Percentiles rank a stretch among this genome's conserved stretches.
phyloP scores from a whole-genome alignment of 2,113 vertebrate species.

The Ascaphus truei region DNA sequence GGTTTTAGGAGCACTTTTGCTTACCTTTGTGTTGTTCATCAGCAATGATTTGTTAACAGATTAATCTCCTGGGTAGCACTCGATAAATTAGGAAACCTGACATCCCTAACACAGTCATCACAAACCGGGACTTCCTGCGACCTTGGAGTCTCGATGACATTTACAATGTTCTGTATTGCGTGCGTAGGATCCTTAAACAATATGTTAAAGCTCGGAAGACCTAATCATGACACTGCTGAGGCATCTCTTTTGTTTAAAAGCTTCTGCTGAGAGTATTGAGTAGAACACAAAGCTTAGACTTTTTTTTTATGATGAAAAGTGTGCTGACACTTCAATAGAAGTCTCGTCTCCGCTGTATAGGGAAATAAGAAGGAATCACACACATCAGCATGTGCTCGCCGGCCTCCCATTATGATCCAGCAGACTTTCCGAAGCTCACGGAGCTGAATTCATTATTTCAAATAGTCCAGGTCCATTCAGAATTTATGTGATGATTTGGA shows the following conservation, averaged over 20 bases:
- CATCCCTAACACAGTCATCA: neutral
- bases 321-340: neutral
- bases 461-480: too few relatives aligned
- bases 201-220: constrained; percentile 5
- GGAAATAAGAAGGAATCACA: too few relatives aligned
- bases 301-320: constrained; percentile 3
- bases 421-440: too few relatives aligned
- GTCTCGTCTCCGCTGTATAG: neutral
- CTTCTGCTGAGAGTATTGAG: neutral
- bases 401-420: too few relatives aligned
- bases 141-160: neutral
- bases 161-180: neutral
- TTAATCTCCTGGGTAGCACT: neutral
- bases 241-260: constrained; percentile 10
- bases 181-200: neutral
- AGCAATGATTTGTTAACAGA: too few relatives aligned
- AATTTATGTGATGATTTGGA: too few relatives aligned
- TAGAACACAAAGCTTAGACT: neutral
- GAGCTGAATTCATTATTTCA: too few relatives aligned
- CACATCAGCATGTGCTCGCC: too few relatives aligned
- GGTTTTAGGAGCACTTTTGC: too few relatives aligned
- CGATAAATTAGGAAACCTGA: neutral
- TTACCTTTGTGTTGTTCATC: too few relatives aligned
- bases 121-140: neutral
- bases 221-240: constrained; percentile 18